Evolutionary conservation across 2,113 vertebrate species (phyloP), one percentile per base, ranked within the genome.

Genomic region (Macrotus californicus): DNA sequence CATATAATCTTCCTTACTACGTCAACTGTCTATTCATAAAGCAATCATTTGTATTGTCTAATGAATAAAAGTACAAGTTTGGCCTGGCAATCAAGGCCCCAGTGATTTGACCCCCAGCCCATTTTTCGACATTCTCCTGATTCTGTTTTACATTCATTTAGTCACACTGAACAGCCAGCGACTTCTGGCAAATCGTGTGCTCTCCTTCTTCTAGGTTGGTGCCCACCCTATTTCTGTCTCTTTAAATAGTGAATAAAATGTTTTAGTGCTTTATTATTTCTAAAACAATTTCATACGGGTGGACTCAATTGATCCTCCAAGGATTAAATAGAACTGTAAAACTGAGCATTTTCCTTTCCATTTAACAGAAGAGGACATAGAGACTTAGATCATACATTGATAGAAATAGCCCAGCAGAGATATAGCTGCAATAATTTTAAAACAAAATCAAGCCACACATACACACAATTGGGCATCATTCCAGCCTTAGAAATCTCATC

Each of bases 281-380:
- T 52, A 85, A 87, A 75, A 87, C 10, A 84, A 59, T 89, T 89
- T 76, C n/a, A 22, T 66, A 87, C 86, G 29, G 73, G 88, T 70
- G 43, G 54, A 70, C 1, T 85, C 39, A 81, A 61, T 83, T 79
- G 56, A 85, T 48, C 73, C 34, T 72, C 67, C 64, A 91, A 89
- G n/a, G 18, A 96, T 88, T 92, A 90, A 92, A 34, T 5, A 90
- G 34, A 77, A 4, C 48, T 91, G 0, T 89, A 96, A 97, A 36
- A 64, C 14, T 72, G 77, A 41, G 3, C 50, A 93, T 80, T 95
- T 93, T 87, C 69, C 15, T 96, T 96, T 69, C 54, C 75, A 93
- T 67, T 94, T 83, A 95, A 72, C 39, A 72, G 6, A 96, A 92
- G 16, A 93, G 10, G 61, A 87, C 41, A 69, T 59, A 95, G 43